Evolutionary conservation across 2,888 invertebrate species (phyloP), one percentile per base, ranked within the genome.

Genomic region (Trachelus iudaicus): DNA sequence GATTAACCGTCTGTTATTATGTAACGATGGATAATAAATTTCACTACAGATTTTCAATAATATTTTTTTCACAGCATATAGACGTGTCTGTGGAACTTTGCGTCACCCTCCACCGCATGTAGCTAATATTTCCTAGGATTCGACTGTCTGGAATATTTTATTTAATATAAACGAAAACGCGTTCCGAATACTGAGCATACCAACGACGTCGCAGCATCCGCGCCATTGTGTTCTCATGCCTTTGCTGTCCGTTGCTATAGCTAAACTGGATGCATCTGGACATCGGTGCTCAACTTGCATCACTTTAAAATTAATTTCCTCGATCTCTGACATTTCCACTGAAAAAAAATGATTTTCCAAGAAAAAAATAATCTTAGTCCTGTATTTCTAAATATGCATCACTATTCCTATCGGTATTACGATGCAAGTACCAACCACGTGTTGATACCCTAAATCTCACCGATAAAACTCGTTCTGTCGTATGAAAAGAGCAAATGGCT

Each of bases 101-200:
- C 23, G 23, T 34, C 30, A 12, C 71, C 68, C 34, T 34, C 34
- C 40, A 73, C 35, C 68, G 69, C 76, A 35, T 68, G 56, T 71
- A 75, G 71, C 78, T 76, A 78, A 78, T 78, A 75, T 78, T 78
- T 75, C 56, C 68, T 73, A 37, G 34, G 73, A 76, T 69, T 75
- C 73, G 76, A 71, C 33, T 56, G 69, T 30, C 40, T 40, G 84
- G 79, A 88, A 90, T 90, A 89, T 89, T 89, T 89, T 86, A 89
- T 89, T 90, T 90, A 89, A 91, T 90, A 89, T 89, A 87, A 88
- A 88, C 88, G 79, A 86, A 87, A 88, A 87, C 84, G 86, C 87
- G 85, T 86, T 84, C 85, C 84, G 87, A 88, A 89, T 88, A 87
- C 87, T 84, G 86, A 88, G 85, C 87, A 86, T 89, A 87, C 88